Base-by-base conservation (phyloP, 2,888 invertebrate genomes). In the Aspidapion aeneum region DNA sequence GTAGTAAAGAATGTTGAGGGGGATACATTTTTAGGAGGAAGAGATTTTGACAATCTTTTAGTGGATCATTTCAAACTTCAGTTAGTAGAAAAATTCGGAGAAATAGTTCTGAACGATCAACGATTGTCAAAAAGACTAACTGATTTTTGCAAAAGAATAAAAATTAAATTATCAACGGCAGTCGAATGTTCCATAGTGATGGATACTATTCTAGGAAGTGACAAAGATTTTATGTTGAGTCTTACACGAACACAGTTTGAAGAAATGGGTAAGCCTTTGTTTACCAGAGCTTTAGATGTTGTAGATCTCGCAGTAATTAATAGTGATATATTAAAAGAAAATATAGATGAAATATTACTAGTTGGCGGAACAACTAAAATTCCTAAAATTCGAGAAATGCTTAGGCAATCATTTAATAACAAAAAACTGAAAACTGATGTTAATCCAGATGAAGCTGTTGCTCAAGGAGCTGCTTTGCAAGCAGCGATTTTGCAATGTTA, bases 361-460 rank as follows among this genome's bases (percentile, higher is more conserved):
- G 70, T 73, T 1, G 75, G 75, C 22, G 75, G 74, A 21, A 70
- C 73, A 0, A 72, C 74, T 0, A 65, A 70, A 21, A 74, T 74
- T 18, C 74, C 73, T 7, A 72, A 72, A 67, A 60, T 75, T 9
- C 67, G 69, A 49, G 49, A 68, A 57, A 18, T 71, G 48, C 17
- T 74, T 7, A 55, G 55, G 9, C 35, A 66, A 0, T 71, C 66
- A 59, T 74, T 74, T 63, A 54, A 56, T 5, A 51, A 21, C 1
- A 69, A 70, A 50, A 61, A 68, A 20, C 52, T 73, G 1, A 69
- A 67, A 57, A 67, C 63, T 16, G 66, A 69, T 16, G 18, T 73
- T 17, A 70, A 74, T 65, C 73, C 73, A 1, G 72, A 73, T 55
- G 73, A 73, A 66, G 72, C 71, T 18, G 71, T 74, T 5, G 73